phyloP scores from a whole-genome alignment of 1,140 invertebrate genomes.

The Drosophila tsacasi region DNA sequence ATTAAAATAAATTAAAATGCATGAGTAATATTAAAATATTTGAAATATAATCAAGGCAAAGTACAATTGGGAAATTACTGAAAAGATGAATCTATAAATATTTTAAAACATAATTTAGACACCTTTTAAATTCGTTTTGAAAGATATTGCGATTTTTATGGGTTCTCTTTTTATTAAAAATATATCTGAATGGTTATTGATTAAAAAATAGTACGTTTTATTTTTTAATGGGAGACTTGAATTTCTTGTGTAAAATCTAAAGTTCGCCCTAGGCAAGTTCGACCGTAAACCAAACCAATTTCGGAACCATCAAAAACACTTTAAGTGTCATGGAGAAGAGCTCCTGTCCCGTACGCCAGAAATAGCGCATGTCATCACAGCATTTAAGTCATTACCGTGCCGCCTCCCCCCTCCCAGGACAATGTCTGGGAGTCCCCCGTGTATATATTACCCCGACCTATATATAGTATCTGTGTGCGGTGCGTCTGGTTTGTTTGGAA shows the following conservation, averaged over 20 bases:
- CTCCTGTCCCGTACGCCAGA: constrained; percentile 11
- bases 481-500: constrained; percentile 15
- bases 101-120: neutral
- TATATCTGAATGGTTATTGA: neutral
- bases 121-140: neutral
- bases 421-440: neutral
- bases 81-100: neutral
- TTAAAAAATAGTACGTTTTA: neutral
- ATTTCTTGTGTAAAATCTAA: neutral
- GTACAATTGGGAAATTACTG: fast-evolving
- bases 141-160: neutral
- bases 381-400: constrained; percentile 20
- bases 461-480: constrained; percentile 2
- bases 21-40: too few relatives aligned
- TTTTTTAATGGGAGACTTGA: neutral
- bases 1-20: neutral
- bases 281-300: constrained; percentile 4
- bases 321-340: constrained; percentile 12
- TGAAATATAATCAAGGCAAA: too few relatives aligned
- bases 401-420: neutral
- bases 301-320: constrained; percentile 10
- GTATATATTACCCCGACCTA: constrained; percentile 8
- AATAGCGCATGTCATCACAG: constrained; percentile 39
- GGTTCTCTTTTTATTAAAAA: neutral
- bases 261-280: neutral